These are phyloP conservation scores for Lamellibrachia satsuma DNA, from an alignment of 2,888 invertebrate genomes.

Conservation along the genomic window DNA sequence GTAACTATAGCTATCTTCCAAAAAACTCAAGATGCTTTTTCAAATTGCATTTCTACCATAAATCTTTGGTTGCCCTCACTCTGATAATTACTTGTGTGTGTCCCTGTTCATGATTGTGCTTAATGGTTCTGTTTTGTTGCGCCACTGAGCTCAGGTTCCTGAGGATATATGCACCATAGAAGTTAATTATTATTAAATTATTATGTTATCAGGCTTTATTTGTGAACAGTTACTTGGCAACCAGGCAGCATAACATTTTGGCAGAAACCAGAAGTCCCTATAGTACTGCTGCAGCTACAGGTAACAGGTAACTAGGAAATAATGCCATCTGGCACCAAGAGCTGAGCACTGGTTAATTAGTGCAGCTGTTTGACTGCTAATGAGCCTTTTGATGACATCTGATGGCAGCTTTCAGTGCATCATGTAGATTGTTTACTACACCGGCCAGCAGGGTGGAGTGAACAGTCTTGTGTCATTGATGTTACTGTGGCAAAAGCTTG, in stretches of 20 bases:
- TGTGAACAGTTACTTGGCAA: neutral
- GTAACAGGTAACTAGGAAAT: neutral
- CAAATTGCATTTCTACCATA: no score
- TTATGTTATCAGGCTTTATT: no score
- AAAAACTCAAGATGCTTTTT: no score
- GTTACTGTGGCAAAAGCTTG: neutral
- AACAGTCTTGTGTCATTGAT: neutral
- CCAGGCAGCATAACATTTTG: neutral
- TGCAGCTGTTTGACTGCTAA: slow-evolving; percentile 12
- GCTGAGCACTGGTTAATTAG: slow-evolving; percentile 2
- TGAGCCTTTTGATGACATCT: slow-evolving; percentile 5
- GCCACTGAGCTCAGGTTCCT: no score
- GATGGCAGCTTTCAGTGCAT: neutral
- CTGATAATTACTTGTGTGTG: no score
- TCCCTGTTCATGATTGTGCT: no score
- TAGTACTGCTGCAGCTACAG: neutral
- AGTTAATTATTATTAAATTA: no score
- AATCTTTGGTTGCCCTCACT: no score
- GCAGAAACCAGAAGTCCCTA: neutral
- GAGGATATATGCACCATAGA: no score
- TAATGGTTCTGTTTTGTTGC: no score
- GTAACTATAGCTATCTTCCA: no score
- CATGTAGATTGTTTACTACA: neutral
- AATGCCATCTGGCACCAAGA: neutral
- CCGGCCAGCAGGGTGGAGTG: neutral